These are phyloP conservation scores for Epistrophe eligans DNA, from an alignment of 2,888 invertebrate genomes.

Conservation along the genomic window DNA sequence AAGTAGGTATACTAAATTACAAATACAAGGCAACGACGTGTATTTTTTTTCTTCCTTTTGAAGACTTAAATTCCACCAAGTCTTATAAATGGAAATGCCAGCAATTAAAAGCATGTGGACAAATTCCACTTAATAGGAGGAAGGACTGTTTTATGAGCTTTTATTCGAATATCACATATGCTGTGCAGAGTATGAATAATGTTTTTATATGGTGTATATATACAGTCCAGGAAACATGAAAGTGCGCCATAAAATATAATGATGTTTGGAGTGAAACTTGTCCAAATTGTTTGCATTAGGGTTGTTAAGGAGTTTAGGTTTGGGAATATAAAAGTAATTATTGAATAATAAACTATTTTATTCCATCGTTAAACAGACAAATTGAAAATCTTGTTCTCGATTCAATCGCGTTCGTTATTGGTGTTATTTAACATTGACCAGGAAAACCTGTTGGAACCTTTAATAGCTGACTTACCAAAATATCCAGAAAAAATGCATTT, in stretches of 20 bases:
- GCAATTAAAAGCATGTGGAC: not conserved
- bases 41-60: not conserved
- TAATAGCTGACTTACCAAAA: too few relatives aligned
- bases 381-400: too few relatives aligned
- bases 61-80: constrained; percentile 17
- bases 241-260: constrained; percentile 29
- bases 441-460: too few relatives aligned
- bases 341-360: not conserved
- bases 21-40: not conserved
- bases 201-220: not conserved
- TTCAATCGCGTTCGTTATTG: too few relatives aligned
- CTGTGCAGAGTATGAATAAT: not conserved
- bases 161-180: not conserved
- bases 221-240: not conserved
- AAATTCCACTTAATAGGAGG: not conserved
- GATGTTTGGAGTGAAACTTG: constrained; percentile 16
- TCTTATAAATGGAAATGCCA: constrained; percentile 48
- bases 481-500: too few relatives aligned
- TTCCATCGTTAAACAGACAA: too few relatives aligned
- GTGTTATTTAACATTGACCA: too few relatives aligned
- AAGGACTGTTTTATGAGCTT: not conserved
- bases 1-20: constrained; percentile 39
- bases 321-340: not conserved
- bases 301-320: not conserved
- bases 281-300: not conserved